Evolutionary conservation across 1,140 invertebrate genomes (phyloP).

Genomic region (Cylas formicarius): DNA sequence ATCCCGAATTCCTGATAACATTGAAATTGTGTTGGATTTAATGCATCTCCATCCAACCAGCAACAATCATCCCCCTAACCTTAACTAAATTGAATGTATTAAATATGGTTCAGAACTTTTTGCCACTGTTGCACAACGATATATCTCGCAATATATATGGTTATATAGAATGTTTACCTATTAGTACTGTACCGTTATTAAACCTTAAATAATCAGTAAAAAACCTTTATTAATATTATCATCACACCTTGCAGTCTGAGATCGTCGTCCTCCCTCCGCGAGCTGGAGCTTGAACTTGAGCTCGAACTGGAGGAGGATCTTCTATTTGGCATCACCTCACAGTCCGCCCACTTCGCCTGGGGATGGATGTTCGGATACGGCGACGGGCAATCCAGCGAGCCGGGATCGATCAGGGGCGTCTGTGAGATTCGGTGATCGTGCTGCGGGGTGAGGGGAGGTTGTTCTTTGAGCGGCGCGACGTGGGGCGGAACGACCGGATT

Average conservation of each 20-base stretch:
- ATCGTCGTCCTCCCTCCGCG: slow-evolving; percentile 43
- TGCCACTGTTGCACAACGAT: too few relatives aligned
- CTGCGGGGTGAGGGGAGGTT: slow-evolving; percentile 21
- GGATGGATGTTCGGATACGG: slow-evolving; percentile 56
- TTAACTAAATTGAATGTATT: too few relatives aligned
- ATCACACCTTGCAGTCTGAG: slow-evolving; percentile 31
- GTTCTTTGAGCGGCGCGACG: slow-evolving; percentile 25
- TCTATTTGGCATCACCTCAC: slow-evolving; percentile 58
- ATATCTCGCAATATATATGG: too few relatives aligned
- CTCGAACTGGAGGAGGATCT: slow-evolving; percentile 54
- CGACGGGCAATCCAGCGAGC: slow-evolving; percentile 53
- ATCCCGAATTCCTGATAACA: too few relatives aligned
- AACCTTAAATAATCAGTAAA: too few relatives aligned
- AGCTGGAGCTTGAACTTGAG: slow-evolving; percentile 47
- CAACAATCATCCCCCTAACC: too few relatives aligned
- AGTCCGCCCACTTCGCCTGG: slow-evolving; percentile 66
- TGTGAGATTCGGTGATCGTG: slow-evolving; percentile 34
- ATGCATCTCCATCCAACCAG: too few relatives aligned
- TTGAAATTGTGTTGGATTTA: too few relatives aligned
- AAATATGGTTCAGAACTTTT: too few relatives aligned
- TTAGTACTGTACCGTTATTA: too few relatives aligned
- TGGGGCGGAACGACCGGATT: slow-evolving; percentile 24
- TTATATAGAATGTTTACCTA: too few relatives aligned
- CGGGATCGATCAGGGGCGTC: slow-evolving; percentile 42
- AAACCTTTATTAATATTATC: too few relatives aligned